These are phyloP conservation scores for Sebastolobus altivelis DNA, from an alignment of 2,797 vertebrate species.

Conservation along the genomic window DNA sequence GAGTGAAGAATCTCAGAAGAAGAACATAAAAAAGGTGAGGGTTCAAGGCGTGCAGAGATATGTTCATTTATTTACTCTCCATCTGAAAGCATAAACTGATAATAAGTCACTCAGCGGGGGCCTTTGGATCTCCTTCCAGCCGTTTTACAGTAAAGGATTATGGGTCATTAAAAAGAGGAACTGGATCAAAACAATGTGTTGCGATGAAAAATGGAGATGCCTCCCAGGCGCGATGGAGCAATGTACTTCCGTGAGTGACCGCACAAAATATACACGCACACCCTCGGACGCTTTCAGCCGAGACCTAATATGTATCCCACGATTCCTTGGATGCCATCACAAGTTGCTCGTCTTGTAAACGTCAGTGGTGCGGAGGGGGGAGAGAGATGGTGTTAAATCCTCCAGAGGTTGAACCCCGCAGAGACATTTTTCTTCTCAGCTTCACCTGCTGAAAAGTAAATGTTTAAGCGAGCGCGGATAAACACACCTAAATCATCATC, in stretches of 20 bases:
- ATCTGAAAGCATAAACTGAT: conserved; percentile 59
- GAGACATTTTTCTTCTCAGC: conserved; percentile 71
- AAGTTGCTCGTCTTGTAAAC: conserved; percentile 70
- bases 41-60: conserved; percentile 44
- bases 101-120: conserved; percentile 56
- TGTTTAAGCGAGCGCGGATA: conserved; percentile 80
- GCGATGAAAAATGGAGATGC: conserved; percentile 49
- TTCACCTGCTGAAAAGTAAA: conserved; percentile 82
- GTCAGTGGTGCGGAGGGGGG: conserved; percentile 27
- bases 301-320: conserved; percentile 26
- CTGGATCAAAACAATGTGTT: conserved; percentile 72
- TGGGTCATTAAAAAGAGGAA: conserved; percentile 74
- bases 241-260: conserved; percentile 26
- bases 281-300: background rate
- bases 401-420: conserved; percentile 55
- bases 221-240: conserved; percentile 15
- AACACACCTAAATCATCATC: conserved; percentile 80
- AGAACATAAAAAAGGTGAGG: conserved; percentile 51
- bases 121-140: conserved; percentile 65
- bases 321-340: conserved; percentile 47
- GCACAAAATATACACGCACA: conserved; percentile 6
- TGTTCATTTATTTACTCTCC: conserved; percentile 65
- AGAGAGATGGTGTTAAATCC: conserved; percentile 55
- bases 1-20: conserved; percentile 40
- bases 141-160: conserved; percentile 69